Conservation (phyloP, 2,113 vertebrate species). For the Oreochromis aureus region DNA sequence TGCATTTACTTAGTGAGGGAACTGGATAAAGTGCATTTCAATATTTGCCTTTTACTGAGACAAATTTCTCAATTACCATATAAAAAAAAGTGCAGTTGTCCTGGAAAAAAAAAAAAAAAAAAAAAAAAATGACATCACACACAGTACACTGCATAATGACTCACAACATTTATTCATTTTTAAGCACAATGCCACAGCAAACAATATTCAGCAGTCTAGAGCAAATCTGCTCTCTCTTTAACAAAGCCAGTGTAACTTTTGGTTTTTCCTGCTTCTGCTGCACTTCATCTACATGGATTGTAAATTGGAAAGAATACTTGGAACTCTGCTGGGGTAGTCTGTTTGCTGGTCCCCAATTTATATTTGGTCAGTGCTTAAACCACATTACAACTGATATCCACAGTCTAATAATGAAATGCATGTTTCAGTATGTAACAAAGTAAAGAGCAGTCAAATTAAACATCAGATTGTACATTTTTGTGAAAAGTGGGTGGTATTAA, state of each 20-base stretch:
- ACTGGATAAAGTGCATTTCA: background rate
- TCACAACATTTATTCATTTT: slow-evolving; percentile 44
- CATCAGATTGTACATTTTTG: background rate
- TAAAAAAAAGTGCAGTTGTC: background rate
- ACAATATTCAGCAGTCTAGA: slow-evolving; percentile 36
- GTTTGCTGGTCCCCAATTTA: slow-evolving; percentile 31
- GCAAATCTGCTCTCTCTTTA: background rate
- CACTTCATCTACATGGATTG: background rate
- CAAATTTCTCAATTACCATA: background rate
- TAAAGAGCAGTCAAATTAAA: slow-evolving; percentile 14
- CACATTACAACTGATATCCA: background rate
- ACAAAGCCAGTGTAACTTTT: slow-evolving; percentile 31
- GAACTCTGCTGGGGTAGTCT: background rate
- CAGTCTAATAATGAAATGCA: slow-evolving; percentile 12
- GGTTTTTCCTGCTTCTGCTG: background rate
- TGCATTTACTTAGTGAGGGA: background rate
- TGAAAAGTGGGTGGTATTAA: background rate
- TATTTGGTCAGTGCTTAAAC: slow-evolving; percentile 23
- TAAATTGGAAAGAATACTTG: background rate
- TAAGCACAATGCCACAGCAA: slow-evolving; percentile 41
- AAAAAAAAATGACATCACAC: background rate
- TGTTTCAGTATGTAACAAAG: background rate
- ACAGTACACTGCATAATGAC: background rate
- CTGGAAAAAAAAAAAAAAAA: fast-evolving
- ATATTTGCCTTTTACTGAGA: background rate